Evolutionary conservation across 2,888 invertebrate species (phyloP).

Genomic region (Myopa tessellatipennis): DNA sequence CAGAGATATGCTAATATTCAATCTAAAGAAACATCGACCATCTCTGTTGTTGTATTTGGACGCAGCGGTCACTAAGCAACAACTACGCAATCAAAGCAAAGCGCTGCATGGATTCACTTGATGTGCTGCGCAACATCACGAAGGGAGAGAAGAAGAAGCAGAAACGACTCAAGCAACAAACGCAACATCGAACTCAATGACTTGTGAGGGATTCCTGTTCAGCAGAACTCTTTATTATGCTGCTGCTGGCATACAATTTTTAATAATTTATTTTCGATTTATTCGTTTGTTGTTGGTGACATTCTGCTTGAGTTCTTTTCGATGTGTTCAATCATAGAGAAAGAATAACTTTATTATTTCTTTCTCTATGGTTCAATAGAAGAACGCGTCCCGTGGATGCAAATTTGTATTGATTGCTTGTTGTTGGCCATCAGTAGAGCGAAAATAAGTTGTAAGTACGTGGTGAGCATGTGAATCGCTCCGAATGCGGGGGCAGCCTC

Average conservation of each 20-base stretch:
- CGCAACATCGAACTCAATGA: background rate
- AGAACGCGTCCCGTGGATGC: background rate
- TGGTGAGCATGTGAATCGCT: no score
- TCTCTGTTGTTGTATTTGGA: no score
- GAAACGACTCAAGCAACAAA: constrained; percentile 17
- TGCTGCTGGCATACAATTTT: background rate
- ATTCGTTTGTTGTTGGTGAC: background rate
- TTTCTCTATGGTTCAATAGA: no score
- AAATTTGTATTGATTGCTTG: constrained; percentile 13
- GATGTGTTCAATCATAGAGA: no score
- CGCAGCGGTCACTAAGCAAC: no score
- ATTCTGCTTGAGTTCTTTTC: background rate
- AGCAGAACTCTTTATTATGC: constrained; percentile 5
- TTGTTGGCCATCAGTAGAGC: background rate
- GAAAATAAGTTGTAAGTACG: background rate
- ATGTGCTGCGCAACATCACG: background rate
- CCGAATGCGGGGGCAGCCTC: no score
- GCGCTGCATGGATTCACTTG: background rate
- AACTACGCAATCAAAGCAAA: background rate
- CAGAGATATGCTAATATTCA: no score
- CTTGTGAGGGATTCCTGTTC: no score
- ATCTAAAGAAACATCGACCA: no score
- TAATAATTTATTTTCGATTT: background rate
- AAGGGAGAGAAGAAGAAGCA: background rate
- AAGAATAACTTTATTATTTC: no score